A percentile compares a stretch with the other conserved stretches of the same genome.
Conservation (phyloP, 2,113 vertebrate genomes). For the Sander lucioperca region DNA sequence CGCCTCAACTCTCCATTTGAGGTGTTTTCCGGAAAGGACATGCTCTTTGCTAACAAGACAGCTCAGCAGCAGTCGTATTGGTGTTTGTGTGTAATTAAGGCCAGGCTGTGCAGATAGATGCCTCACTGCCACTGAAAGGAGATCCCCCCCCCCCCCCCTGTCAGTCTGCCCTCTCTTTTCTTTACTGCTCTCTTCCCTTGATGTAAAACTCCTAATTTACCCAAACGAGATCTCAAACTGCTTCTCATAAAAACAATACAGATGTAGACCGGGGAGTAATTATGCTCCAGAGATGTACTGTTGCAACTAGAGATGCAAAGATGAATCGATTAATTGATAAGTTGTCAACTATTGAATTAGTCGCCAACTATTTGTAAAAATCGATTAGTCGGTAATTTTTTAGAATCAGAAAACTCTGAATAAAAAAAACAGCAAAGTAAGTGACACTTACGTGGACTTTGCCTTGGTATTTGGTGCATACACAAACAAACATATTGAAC, state of each 20-base stretch:
- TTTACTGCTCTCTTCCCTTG: neutral
- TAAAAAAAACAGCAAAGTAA: too few species aligned
- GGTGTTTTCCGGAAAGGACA: conserved; percentile 38
- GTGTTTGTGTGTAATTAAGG: conserved; percentile 38
- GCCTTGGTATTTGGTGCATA: too few species aligned
- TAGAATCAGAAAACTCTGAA: too few species aligned
- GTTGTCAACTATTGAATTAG: too few species aligned
- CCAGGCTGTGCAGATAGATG: conserved; percentile 3
- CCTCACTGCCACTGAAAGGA: conserved; percentile 6
- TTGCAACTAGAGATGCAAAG: too few species aligned
- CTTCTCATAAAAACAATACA: neutral
- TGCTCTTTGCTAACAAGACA: conserved; percentile 42
- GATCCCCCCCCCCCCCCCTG: neutral
- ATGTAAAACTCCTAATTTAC: conserved; percentile 24
- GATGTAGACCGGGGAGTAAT: neutral
- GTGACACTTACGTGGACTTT: too few species aligned
- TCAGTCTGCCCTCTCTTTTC: neutral
- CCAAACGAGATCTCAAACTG: conserved; percentile 3
- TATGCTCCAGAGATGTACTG: neutral
- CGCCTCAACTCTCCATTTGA: conserved; percentile 36
- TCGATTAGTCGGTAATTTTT: too few species aligned
- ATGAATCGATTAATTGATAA: too few species aligned
- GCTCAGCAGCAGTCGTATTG: conserved; percentile 21
- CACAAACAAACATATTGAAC: too few species aligned
- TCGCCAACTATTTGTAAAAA: too few species aligned